Conservation (phyloP, 2,797 vertebrate genomes). For the Uromys caudimaculatus region DNA sequence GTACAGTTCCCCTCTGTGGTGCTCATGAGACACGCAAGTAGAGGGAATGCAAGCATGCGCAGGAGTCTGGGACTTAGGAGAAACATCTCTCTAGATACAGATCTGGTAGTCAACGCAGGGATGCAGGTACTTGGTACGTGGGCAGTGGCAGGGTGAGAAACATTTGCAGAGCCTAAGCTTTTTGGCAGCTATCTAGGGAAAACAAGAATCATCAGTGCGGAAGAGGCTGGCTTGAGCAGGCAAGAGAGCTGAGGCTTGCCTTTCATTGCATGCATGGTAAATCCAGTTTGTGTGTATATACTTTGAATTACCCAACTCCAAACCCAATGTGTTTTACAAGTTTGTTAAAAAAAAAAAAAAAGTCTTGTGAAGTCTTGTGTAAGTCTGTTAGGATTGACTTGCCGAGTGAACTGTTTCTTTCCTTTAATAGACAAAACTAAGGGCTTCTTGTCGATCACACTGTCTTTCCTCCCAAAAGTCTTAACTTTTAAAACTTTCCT, state of each 20-base stretch:
- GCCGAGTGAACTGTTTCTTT: background rate
- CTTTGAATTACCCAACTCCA: background rate
- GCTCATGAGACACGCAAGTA: fast-evolving
- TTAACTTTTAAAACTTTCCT: background rate
- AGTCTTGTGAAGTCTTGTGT: background rate
- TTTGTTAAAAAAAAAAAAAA: background rate
- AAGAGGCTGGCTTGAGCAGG: background rate
- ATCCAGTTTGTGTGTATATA: background rate
- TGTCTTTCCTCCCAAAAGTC: background rate
- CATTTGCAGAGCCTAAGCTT: background rate
- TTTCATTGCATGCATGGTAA: background rate
- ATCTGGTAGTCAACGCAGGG: background rate
- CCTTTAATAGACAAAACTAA: background rate
- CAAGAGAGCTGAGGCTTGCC: background rate
- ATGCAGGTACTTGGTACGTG: no score
- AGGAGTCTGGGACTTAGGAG: background rate
- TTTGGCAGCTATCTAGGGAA: background rate
- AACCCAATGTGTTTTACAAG: background rate
- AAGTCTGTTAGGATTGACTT: background rate
- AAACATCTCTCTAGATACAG: background rate
- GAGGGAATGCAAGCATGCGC: background rate
- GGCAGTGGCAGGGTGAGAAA: background rate
- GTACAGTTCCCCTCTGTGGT: background rate
- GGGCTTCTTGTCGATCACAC: background rate
- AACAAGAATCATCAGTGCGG: background rate